Conservation (phyloP, 2,113 vertebrate species). For the Forbesichthys papilliferus region DNA sequence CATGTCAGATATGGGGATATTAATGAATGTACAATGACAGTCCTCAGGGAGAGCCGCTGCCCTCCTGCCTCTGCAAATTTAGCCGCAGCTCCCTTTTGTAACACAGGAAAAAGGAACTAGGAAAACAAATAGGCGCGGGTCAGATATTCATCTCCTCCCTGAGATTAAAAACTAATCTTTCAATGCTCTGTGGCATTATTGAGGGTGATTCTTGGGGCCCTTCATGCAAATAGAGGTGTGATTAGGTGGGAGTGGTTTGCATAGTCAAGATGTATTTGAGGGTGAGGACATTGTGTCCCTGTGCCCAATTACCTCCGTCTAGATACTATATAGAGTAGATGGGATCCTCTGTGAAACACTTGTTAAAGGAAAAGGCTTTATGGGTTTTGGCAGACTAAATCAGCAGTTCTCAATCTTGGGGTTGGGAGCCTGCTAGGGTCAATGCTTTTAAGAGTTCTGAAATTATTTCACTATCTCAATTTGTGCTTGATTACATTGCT, state of each 20-base stretch:
- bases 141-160: conserved; percentile 90
- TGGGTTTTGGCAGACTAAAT: conserved; percentile 1
- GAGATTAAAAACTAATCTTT: conserved; percentile 98
- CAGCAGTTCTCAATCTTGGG: too few relatives aligned
- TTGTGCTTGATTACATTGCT: too few relatives aligned
- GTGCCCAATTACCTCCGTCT: conserved; percentile 79
- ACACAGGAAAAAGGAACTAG: conserved; percentile 65
- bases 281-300: conserved; percentile 78
- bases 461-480: too few relatives aligned
- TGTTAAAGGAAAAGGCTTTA: conserved; percentile 37
- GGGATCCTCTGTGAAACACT: conserved; percentile 33
- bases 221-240: conserved; percentile 88
- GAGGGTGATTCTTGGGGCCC: conserved; percentile 80
- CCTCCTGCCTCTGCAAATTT: conserved; percentile 85
- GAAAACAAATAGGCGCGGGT: conserved; percentile 79
- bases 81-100: conserved; percentile 80
- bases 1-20: conserved; percentile 79
- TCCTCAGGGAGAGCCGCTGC: conserved; percentile 72
- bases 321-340: conserved; percentile 43
- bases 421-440: too few relatives aligned
- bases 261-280: conserved; percentile 56
- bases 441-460: too few relatives aligned
- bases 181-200: conserved; percentile 78
- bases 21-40: conserved; percentile 86
- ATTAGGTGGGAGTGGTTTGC: conserved; percentile 72